Percentiles rank a stretch among this genome's conserved stretches.
phyloP scores from a whole-genome alignment of 2,888 invertebrate species.

The Lepidocyrtoides sp. region DNA sequence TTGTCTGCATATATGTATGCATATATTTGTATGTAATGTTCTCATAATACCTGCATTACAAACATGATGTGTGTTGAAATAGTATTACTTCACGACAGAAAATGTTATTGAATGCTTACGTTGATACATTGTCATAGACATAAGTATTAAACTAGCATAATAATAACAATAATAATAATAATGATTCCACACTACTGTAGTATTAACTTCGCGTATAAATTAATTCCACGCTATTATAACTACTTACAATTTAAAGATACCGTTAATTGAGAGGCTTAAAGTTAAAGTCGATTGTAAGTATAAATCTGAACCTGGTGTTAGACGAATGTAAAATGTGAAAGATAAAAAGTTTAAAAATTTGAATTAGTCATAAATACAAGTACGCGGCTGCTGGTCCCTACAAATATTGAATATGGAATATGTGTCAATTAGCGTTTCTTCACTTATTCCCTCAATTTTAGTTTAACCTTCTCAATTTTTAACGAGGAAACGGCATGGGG shows the following conservation, averaged over 20 bases:
- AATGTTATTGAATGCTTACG: background rate
- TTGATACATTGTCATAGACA: background rate
- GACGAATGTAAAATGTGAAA: too few species aligned
- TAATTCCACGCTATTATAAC: background rate
- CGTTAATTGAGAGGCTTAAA: background rate
- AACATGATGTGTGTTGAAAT: background rate
- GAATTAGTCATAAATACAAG: too few species aligned
- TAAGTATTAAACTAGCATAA: too few species aligned
- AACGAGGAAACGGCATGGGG: constrained; percentile 21
- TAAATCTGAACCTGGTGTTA: background rate
- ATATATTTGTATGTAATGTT: background rate
- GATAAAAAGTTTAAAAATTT: too few species aligned
- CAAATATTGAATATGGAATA: background rate
- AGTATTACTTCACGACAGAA: background rate
- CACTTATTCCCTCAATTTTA: background rate
- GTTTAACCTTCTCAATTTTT: background rate
- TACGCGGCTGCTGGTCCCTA: too few species aligned
- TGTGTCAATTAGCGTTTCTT: background rate
- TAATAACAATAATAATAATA: background rate
- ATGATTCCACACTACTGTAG: background rate
- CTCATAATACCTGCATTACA: background rate
- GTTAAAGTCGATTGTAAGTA: background rate
- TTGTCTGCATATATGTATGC: background rate
- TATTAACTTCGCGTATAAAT: too few species aligned
- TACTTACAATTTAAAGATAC: background rate